These are phyloP conservation scores for Aricia artaxerxes DNA, from an alignment of 2,888 invertebrate genomes.

Conservation along the genomic window DNA sequence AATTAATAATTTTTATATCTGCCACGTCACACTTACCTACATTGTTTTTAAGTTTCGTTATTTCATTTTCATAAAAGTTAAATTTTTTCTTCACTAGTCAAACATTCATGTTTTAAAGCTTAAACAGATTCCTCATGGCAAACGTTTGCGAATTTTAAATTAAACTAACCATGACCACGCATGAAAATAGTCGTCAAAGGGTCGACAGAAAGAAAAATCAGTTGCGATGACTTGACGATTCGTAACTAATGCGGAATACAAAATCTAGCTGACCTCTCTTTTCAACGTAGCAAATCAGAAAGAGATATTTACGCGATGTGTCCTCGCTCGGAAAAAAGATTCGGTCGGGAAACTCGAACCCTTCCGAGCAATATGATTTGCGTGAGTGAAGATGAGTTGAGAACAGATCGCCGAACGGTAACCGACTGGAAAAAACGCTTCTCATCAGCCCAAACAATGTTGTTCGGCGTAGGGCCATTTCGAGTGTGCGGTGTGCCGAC, in stretches of 20 bases:
- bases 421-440: constrained; percentile 79
- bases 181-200: constrained; percentile 32
- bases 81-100: neutral
- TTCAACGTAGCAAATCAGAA: constrained; percentile 28
- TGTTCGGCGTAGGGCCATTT: constrained; percentile 33
- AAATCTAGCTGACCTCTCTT: constrained; percentile 30
- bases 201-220: constrained; percentile 61
- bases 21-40: no score
- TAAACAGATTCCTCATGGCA: neutral
- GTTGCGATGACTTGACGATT: constrained; percentile 69
- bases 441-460: constrained; percentile 65
- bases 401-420: constrained; percentile 78
- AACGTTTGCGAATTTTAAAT: neutral
- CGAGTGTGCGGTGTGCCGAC: neutral
- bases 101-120: neutral
- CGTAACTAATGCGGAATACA: constrained; percentile 33
- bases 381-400: constrained; percentile 77
- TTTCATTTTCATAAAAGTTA: neutral
- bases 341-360: constrained; percentile 66
- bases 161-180: constrained; percentile 24
- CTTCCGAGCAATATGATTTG: constrained; percentile 80
- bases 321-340: constrained; percentile 37
- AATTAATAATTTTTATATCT: no score
- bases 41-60: no score
- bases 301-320: constrained; percentile 25